Percentiles rank a stretch among this genome's conserved stretches.
These are phyloP conservation scores for Epizoanthus rinbou DNA, from an alignment of 92 coral and sea anemone genomes.

Conservation along the genomic window DNA sequence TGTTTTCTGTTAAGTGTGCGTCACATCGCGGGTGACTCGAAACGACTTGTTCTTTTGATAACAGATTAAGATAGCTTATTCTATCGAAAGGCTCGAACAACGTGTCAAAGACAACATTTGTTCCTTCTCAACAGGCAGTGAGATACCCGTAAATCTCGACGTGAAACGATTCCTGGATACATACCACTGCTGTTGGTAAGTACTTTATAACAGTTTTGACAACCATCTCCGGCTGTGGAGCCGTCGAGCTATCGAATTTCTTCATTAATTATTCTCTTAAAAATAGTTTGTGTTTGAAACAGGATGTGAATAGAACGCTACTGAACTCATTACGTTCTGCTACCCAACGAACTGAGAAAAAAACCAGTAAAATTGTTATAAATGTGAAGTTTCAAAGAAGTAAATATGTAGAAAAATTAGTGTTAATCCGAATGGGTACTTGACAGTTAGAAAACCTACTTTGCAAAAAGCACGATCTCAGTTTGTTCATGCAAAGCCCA, in stretches of 20 bases:
- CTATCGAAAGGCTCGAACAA: constrained; percentile 24
- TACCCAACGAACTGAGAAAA: background rate
- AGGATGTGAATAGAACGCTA: background rate
- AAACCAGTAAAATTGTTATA: no score
- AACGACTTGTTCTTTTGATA: constrained; percentile 50
- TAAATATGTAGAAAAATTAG: background rate
- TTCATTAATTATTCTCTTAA: constrained; percentile 4
- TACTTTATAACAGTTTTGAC: no score
- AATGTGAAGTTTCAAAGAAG: background rate
- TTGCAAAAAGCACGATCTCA: background rate
- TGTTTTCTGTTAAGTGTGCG: constrained; percentile 52
- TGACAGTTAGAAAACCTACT: constrained; percentile 23
- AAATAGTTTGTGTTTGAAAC: background rate
- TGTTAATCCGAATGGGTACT: constrained; percentile 4
- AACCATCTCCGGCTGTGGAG: no score
- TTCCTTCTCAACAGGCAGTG: background rate
- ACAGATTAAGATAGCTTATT: constrained; percentile 54
- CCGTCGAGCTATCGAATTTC: background rate
- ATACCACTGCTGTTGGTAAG: no score
- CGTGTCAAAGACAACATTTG: constrained; percentile 36
- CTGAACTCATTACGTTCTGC: background rate
- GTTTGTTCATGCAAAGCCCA: constrained; percentile 14
- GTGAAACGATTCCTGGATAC: background rate
- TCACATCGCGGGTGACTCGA: constrained; percentile 58
- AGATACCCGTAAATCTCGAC: background rate